A percentile compares a stretch with the other conserved stretches of the same genome.
Evolutionary conservation across 37 sponge, comb jelly and placozoan genomes (phyloP).

Genomic region (Spongia lamella): DNA sequence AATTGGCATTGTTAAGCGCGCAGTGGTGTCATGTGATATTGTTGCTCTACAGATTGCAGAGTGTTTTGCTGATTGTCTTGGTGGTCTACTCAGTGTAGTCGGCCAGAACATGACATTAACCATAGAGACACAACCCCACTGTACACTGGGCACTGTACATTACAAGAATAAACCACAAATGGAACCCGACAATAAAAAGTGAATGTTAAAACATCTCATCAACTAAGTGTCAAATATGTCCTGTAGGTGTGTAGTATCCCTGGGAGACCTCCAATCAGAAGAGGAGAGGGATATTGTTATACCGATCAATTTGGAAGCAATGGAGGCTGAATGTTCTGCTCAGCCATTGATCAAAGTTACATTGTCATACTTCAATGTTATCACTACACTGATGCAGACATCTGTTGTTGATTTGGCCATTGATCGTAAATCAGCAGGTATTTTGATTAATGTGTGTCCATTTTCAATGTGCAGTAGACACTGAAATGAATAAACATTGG

Average conservation of each 20-base stretch:
- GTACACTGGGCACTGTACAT: conserved; percentile 55
- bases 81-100: conserved; percentile 88
- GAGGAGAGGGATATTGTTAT: conserved; percentile 85
- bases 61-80: conserved; percentile 94
- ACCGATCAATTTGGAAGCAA: conserved; percentile 63
- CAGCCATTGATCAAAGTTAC: conserved; percentile 33
- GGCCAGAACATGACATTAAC: conserved; percentile 88
- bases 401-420: conserved; percentile 36
- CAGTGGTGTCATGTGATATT: too few relatives aligned
- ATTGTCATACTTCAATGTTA: conserved; percentile 87
- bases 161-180: conserved; percentile 17
- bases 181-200: too few relatives aligned
- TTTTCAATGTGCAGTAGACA: neutral
- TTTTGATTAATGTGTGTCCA: neutral
- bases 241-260: conserved; percentile 49
- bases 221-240: too few relatives aligned
- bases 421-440: conserved; percentile 34
- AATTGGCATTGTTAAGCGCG: too few relatives aligned
- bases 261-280: conserved; percentile 93
- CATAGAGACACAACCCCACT: conserved; percentile 45
- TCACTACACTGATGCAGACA: conserved; percentile 66
- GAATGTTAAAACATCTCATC: too few relatives aligned
- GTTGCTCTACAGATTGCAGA: conserved; percentile 76
- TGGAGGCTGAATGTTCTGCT: conserved; percentile 5
- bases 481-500: too few relatives aligned